These are phyloP conservation scores for Stichodactyla helianthus DNA, from an alignment of 64 coral and sea anemone genomes.

Conservation along the genomic window DNA sequence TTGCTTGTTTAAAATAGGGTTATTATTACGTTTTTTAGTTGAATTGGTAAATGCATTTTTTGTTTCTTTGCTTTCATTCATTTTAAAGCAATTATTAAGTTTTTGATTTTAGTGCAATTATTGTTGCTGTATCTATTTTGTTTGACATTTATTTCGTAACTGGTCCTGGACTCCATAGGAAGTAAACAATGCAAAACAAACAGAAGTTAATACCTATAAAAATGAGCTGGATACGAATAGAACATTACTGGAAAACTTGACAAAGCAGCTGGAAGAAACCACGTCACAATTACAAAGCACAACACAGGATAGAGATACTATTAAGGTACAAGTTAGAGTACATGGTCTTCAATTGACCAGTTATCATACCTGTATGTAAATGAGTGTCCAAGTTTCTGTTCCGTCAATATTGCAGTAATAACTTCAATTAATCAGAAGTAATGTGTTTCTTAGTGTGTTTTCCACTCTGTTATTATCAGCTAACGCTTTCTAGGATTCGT, in stretches of 20 bases:
- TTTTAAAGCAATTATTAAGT: background rate
- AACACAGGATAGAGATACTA: slow-evolving; percentile 1
- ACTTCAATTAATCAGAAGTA: too few relatives aligned
- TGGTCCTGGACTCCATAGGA: background rate
- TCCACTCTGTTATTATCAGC: too few relatives aligned
- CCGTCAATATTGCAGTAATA: too few relatives aligned
- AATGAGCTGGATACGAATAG: background rate
- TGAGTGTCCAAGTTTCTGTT: too few relatives aligned
- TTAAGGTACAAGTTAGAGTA: background rate
- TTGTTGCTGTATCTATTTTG: background rate
- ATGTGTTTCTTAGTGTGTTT: too few relatives aligned
- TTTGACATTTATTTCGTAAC: background rate
- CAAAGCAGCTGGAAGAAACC: background rate
- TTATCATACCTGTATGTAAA: too few relatives aligned
- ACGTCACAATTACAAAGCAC: background rate
- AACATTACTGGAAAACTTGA: slow-evolving; percentile 10
- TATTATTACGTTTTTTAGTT: too few relatives aligned
- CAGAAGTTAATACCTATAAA: background rate
- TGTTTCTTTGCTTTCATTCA: background rate
- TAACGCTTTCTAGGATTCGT: too few relatives aligned
- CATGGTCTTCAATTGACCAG: too few relatives aligned
- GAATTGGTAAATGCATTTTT: background rate
- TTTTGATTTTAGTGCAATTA: background rate
- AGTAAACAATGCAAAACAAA: background rate
- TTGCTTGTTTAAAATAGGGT: too few relatives aligned